These are phyloP conservation scores for Agonopterix heracliana DNA, from an alignment of 2,888 invertebrate genomes.

Conservation along the genomic window DNA sequence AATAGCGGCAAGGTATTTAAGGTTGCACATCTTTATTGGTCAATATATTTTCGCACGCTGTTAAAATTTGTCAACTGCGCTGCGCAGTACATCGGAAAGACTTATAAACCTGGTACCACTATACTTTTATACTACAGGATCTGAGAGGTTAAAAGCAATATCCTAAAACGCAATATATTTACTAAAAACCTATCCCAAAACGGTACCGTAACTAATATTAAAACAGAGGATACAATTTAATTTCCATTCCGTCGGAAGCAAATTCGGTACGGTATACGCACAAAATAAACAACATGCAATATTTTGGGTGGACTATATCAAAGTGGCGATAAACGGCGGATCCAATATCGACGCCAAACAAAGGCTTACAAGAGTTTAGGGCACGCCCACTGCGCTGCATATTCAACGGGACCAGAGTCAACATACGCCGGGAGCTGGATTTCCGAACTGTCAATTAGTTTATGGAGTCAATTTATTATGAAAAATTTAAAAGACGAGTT, in stretches of 20 bases:
- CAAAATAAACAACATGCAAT: slow-evolving; percentile 36
- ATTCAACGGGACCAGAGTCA: slow-evolving; percentile 64
- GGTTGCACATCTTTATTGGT: too few species aligned
- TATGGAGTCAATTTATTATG: too few species aligned
- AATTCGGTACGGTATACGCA: slow-evolving; percentile 2
- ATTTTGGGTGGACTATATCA: slow-evolving; percentile 49
- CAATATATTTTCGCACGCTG: too few species aligned
- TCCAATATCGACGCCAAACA: slow-evolving; percentile 70
- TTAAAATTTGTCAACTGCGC: too few species aligned
- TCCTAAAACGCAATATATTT: too few species aligned
- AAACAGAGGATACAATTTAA: neutral
- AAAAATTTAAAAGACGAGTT: too few species aligned
- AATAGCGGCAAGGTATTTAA: too few species aligned
- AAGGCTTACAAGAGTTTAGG: slow-evolving; percentile 73
- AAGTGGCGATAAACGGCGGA: slow-evolving; percentile 56
- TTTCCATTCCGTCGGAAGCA: neutral
- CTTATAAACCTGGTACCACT: too few species aligned
- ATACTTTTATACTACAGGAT: too few species aligned
- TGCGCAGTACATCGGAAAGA: too few species aligned
- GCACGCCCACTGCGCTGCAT: slow-evolving; percentile 66
- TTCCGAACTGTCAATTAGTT: neutral
- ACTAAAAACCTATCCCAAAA: too few species aligned
- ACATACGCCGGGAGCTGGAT: slow-evolving; percentile 27
- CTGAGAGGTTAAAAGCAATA: too few species aligned
- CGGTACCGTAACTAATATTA: neutral